phyloP scores from a whole-genome alignment of 1,140 invertebrate species.

The Phymastichus coffea region DNA sequence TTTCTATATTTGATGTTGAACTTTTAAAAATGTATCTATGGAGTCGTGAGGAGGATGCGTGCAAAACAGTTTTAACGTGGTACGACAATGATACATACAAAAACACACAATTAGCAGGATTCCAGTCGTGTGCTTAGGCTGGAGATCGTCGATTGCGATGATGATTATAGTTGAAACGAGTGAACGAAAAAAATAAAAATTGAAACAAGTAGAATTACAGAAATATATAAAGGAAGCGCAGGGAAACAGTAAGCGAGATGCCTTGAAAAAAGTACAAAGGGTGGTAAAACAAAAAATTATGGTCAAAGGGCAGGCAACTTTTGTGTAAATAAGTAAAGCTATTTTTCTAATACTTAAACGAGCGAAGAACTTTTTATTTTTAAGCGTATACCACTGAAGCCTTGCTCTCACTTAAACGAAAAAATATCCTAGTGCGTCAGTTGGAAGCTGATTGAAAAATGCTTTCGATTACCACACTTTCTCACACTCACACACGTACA shows the following conservation, averaged over 20 bases:
- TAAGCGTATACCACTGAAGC: conserved; percentile 56
- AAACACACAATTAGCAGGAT: no score
- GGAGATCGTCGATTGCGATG: no score
- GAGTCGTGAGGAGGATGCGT: no score
- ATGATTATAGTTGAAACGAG: no score
- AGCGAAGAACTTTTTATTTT: conserved; percentile 51
- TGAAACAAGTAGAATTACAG: no score
- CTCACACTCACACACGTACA: background rate
- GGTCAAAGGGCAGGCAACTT: conserved; percentile 57
- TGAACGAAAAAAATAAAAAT: no score
- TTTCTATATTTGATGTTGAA: conserved; percentile 58
- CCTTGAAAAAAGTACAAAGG: conserved; percentile 60
- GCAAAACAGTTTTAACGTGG: no score
- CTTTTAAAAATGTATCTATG: conserved; percentile 53
- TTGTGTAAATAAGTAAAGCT: conserved; percentile 57
- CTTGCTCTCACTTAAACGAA: conserved; percentile 52
- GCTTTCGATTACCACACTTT: conserved; percentile 9
- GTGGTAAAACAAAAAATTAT: conserved; percentile 51
- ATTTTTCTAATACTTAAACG: conserved; percentile 58
- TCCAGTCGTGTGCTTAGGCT: no score
- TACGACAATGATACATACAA: no score
- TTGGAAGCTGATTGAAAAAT: conserved; percentile 8
- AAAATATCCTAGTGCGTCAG: conserved; percentile 27
- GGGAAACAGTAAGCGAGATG: conserved; percentile 57
- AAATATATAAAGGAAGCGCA: no score